Conservation (phyloP, 2,113 vertebrate species). For the Prionailurus viverrinus region DNA sequence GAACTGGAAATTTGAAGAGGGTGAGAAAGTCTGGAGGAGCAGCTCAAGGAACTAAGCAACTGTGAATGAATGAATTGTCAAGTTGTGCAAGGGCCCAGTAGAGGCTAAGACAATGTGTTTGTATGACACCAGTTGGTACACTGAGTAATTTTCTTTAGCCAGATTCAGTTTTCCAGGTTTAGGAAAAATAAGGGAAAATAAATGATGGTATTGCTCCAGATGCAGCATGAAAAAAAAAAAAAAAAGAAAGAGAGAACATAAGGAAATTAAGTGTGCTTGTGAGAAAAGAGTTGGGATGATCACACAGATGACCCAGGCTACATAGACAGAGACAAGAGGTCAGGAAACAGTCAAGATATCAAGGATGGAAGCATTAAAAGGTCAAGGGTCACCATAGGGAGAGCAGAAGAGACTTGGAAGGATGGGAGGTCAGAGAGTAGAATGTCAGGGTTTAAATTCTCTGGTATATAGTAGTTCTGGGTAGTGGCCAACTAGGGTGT, state of each 20-base stretch:
- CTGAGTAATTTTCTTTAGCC: conserved; percentile 1
- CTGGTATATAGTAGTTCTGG: neutral
- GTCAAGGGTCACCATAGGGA: neutral
- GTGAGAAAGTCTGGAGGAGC: neutral
- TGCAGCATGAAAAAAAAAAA: neutral
- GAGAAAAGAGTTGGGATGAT: neutral
- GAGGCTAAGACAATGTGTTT: neutral
- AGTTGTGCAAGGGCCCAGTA: neutral
- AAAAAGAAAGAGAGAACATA: neutral
- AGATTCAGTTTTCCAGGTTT: neutral
- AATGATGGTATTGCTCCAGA: neutral
- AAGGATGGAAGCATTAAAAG: neutral
- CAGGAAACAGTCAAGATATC: neutral
- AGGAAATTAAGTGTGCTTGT: neutral
- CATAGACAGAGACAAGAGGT: neutral
- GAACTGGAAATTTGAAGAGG: neutral
- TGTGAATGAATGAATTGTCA: neutral
- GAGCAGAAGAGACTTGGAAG: neutral
- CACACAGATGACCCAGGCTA: neutral
- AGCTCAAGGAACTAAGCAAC: neutral
- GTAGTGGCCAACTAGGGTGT: neutral
- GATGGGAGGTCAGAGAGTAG: conserved; percentile 6
- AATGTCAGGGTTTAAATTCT: conserved; percentile 51
- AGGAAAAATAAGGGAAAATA: neutral
- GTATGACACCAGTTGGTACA: neutral